These are phyloP conservation scores for Polypterus senegalus DNA, from an alignment of 2,113 vertebrate species.

Conservation along the genomic window DNA sequence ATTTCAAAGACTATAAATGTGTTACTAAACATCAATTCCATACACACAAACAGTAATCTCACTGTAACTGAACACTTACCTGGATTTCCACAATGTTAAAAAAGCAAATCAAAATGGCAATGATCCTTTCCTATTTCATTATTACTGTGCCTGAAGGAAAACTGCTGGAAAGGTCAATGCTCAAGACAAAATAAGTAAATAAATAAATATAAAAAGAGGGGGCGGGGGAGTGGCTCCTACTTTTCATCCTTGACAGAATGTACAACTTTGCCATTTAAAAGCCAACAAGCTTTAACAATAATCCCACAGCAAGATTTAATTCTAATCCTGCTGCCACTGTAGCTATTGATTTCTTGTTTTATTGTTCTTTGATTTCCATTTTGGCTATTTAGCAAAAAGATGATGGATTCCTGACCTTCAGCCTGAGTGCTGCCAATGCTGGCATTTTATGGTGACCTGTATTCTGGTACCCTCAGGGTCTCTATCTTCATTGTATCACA, in stretches of 20 bases:
- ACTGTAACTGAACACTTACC: constrained; percentile 9
- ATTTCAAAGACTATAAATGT: too few relatives aligned
- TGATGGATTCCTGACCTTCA: constrained; percentile 57
- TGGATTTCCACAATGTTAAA: constrained; percentile 6
- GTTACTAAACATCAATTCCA: not conserved
- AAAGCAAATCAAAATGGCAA: constrained; percentile 2
- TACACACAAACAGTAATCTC: constrained; percentile 11
- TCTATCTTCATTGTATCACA: constrained; percentile 17
- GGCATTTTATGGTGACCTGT: constrained; percentile 31
- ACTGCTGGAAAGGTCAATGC: constrained; percentile 30
- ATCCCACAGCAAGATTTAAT: constrained; percentile 39
- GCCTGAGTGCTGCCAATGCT: constrained; percentile 20
- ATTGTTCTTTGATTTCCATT: constrained; percentile 55
- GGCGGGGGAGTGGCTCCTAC: constrained; percentile 27
- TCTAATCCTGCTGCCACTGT: constrained; percentile 36
- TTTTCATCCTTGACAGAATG: constrained; percentile 36
- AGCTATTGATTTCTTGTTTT: constrained; percentile 43
- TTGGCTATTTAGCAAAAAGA: constrained; percentile 54
- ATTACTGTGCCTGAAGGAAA: constrained; percentile 29
- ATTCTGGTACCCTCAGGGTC: constrained; percentile 17
- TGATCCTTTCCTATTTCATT: constrained; percentile 20
- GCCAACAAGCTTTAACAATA: constrained; percentile 37
- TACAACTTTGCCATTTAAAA: constrained; percentile 54
- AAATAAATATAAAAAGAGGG: constrained; percentile 30
- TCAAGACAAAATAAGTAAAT: constrained; percentile 16